Base-by-base conservation (phyloP, 2,888 invertebrate genomes). In the Asteroscopus sphinx region DNA sequence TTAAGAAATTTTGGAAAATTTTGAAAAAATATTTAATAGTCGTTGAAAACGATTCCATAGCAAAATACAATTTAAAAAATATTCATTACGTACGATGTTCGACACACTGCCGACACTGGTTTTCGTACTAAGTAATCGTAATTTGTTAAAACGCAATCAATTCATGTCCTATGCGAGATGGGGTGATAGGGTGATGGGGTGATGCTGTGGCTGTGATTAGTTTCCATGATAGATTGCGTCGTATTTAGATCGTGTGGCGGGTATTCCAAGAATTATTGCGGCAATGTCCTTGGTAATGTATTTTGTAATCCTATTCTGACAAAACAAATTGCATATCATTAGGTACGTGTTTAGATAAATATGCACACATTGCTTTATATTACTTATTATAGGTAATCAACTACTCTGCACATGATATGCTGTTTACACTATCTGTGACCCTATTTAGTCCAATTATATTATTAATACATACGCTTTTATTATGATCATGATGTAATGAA, bases 401-500 rank as follows among this genome's bases (percentile, higher is more conserved):
- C 42, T n/a, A n/a, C n/a, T n/a, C n/a, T 59, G 49, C 62, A 64
- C 39, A 51, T 60, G 55, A 74, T 73, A 72, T 57, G 52, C 66
- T 75, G 57, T 76, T 73, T 70, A 72, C 60, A 68, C 59, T 78
- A 64, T 63, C 63, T 54, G 53, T 78, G 79, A 75, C 79, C 77
- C 54, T 49, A 68, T 72, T 70, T 42, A 33, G 36, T 57, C 48
- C 40, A 57, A 45, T 55, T 54, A 40, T 45, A 66, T 58, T 21
- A 46, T 44, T 51, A 37, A 36, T 49, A 57, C 40, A 57, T 58
- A 28, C 9, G 11, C 8, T 28, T 28, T 9, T 28, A 28, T 28
- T 37, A 8, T 16, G 40, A 21, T 21, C 21, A 21, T 21, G 21
- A 21, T 21, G 4, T 21, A 21, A 21, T 21, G 21, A 21, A 21